Percentiles rank a stretch among this genome's conserved stretches.
Conservation (phyloP, 2,888 invertebrate genomes). For the Hermaeophaga mercurialis region DNA sequence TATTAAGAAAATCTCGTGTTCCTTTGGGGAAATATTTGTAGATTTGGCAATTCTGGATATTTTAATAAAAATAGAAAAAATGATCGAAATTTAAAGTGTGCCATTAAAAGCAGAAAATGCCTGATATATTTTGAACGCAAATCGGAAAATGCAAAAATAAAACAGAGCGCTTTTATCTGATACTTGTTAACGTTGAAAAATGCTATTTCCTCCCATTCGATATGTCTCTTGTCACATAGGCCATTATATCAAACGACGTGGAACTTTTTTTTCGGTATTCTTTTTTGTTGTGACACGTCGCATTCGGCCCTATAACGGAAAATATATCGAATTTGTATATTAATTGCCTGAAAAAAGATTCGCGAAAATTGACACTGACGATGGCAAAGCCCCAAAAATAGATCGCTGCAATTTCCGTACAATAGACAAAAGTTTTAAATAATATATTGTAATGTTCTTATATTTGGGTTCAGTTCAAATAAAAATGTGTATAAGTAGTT, state of each 20-base stretch:
- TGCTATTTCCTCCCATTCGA: conserved; percentile 30
- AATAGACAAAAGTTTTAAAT: no score
- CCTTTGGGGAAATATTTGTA: no score
- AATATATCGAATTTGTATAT: conserved; percentile 25
- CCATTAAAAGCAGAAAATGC: background rate
- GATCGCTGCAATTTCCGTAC: background rate
- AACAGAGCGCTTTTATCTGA: conserved; percentile 14
- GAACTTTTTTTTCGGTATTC: conserved; percentile 27
- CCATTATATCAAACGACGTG: conserved; percentile 30
- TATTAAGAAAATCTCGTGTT: no score
- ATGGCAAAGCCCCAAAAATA: background rate
- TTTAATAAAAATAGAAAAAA: no score
- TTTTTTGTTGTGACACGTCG: conserved; percentile 27
- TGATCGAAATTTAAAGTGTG: background rate
- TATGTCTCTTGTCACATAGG: conserved; percentile 31
- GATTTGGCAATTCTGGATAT: no score
- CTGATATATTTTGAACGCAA: background rate
- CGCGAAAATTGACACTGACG: background rate
- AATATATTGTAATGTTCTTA: no score
- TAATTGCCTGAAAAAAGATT: conserved; percentile 11
- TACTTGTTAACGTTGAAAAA: conserved; percentile 30
- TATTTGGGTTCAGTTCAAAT: no score
- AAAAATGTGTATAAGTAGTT: no score
- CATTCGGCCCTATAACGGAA: conserved; percentile 10
- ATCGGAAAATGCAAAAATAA: conserved; percentile 11